phyloP scores from a whole-genome alignment of 2,113 vertebrate genomes.

The Aythya baeri region DNA sequence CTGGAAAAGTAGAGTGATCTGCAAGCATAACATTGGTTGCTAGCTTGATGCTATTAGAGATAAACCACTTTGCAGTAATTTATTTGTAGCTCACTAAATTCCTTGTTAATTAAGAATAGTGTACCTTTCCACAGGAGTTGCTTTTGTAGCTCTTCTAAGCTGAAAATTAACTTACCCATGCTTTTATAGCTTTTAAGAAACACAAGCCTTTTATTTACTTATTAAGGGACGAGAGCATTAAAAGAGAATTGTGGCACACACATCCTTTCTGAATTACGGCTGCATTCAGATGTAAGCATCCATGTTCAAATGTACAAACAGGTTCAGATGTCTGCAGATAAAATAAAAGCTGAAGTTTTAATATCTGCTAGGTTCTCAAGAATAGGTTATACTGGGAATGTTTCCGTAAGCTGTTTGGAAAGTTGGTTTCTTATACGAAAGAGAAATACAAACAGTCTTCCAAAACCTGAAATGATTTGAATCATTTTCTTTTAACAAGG shows the following conservation, averaged over 20 bases:
- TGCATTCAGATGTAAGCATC: not conserved
- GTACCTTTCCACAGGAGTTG: not conserved
- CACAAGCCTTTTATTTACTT: not conserved
- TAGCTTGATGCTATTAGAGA: not conserved
- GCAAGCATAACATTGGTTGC: not conserved
- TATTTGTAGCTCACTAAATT: not conserved
- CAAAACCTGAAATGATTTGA: not conserved
- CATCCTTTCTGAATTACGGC: not conserved
- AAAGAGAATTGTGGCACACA: not conserved
- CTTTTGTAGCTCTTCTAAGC: not conserved
- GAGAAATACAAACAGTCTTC: not conserved
- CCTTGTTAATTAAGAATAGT: slow-evolving; percentile 22
- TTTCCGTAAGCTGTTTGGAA: not conserved
- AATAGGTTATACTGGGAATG: not conserved
- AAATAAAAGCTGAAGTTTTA: not conserved
- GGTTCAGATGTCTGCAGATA: not conserved
- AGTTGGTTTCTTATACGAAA: not conserved
- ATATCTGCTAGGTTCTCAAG: not conserved
- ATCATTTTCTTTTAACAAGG: too few relatives aligned
- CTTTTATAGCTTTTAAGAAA: not conserved
- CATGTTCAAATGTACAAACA: not conserved
- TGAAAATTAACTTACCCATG: not conserved
- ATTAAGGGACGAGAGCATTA: not conserved
- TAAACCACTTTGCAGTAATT: not conserved
- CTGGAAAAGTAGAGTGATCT: not conserved